phyloP scores from a whole-genome alignment of 2,113 vertebrate genomes.

The Syrrhaptes paradoxus region DNA sequence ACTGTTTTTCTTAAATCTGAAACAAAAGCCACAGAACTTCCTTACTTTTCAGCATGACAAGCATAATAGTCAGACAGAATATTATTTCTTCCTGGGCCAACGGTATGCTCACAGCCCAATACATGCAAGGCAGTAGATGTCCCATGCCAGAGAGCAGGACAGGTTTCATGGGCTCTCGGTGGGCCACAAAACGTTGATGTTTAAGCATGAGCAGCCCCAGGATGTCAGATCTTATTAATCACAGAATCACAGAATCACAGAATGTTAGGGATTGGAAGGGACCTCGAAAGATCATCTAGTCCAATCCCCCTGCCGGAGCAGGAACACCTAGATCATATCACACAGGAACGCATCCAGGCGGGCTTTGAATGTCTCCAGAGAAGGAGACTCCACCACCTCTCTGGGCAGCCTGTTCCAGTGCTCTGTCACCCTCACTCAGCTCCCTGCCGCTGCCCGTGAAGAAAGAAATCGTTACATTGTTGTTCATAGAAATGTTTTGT shows the following conservation, averaged over 20 bases:
- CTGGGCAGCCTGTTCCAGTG: too few relatives aligned
- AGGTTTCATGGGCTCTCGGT: neutral
- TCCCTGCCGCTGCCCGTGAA: too few relatives aligned
- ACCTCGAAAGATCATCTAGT: too few relatives aligned
- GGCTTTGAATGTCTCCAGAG: too few relatives aligned
- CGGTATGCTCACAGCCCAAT: neutral
- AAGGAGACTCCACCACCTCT: too few relatives aligned
- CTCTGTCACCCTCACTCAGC: too few relatives aligned
- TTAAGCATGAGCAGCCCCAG: neutral
- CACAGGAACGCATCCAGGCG: too few relatives aligned
- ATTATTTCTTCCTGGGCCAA: neutral
- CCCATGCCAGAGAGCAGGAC: neutral
- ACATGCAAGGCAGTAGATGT: neutral
- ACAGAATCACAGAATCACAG: too few relatives aligned
- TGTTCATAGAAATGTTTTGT: neutral
- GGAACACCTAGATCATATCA: too few relatives aligned
- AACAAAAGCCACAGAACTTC: neutral
- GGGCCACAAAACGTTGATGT: neutral
- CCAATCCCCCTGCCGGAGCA: too few relatives aligned
- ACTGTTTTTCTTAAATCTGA: neutral
- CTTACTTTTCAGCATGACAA: neutral
- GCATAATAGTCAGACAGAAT: neutral
- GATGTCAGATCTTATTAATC: neutral
- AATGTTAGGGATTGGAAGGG: too few relatives aligned
- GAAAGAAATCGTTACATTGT: neutral